These are phyloP conservation scores for Semnornis frantzii DNA, from an alignment of 2,113 vertebrate genomes.

Conservation along the genomic window DNA sequence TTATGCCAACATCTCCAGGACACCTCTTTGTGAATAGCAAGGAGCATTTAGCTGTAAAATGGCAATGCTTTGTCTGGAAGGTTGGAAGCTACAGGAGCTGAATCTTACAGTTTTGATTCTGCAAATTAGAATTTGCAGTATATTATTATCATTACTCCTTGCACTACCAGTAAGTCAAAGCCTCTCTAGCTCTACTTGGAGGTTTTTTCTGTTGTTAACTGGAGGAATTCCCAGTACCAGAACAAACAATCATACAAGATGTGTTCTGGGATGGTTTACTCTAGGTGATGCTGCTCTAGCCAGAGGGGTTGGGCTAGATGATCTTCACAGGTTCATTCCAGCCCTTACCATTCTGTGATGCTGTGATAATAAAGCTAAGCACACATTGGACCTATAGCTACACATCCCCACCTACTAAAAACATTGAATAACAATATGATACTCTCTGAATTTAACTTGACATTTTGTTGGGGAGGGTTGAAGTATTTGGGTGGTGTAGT, in stretches of 20 bases:
- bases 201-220: background rate
- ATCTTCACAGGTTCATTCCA: too few species aligned
- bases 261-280: too few species aligned
- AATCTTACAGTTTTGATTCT: background rate
- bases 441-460: slow-evolving; percentile 32
- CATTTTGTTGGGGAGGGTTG: slow-evolving; percentile 31
- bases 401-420: slow-evolving; percentile 20
- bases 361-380: background rate
- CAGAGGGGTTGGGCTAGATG: too few species aligned
- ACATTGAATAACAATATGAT: background rate
- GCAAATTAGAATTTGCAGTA: background rate
- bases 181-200: background rate
- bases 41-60: background rate
- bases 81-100: background rate
- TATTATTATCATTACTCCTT: background rate
- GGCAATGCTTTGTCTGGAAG: background rate
- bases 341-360: too few species aligned
- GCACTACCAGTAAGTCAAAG: background rate
- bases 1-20: background rate
- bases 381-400: background rate
- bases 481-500: slow-evolving; percentile 43
- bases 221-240: background rate
- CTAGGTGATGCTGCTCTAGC: too few species aligned
- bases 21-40: background rate
- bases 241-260: background rate